These are phyloP conservation scores for Pachyseris speciosa DNA, from an alignment of 64 coral and sea anemone species.

Conservation along the genomic window DNA sequence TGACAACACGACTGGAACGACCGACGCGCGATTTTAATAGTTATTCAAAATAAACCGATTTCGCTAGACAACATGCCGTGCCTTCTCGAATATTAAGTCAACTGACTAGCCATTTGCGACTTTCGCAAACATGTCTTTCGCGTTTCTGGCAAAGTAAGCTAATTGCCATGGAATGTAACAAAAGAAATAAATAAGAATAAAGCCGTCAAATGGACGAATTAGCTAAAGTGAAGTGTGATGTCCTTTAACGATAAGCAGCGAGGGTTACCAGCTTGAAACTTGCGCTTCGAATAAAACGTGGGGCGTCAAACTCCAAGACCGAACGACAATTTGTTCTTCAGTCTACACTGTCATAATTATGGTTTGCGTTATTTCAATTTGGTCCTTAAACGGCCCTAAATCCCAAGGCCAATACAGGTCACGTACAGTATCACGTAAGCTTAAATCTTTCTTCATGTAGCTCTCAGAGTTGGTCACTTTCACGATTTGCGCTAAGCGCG, in stretches of 20 bases:
- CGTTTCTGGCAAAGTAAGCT: background rate
- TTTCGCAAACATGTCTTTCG: background rate
- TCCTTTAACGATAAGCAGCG: background rate
- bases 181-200: background rate
- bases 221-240: background rate
- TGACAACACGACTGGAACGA: conserved; percentile 29
- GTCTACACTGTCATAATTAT: background rate
- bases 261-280: background rate
- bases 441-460: too few species aligned
- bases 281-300: background rate
- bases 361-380: background rate
- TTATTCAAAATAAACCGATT: conserved; percentile 17
- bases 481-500: background rate
- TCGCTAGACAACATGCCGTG: conserved; percentile 4
- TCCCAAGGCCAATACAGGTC: background rate
- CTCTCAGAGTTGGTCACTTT: background rate
- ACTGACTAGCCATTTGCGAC: background rate
- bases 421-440: background rate
- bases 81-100: background rate
- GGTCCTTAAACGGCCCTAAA: background rate
- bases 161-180: background rate
- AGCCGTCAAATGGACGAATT: background rate
- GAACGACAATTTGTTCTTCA: background rate
- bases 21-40: conserved; percentile 13
- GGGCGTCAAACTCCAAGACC: background rate